phyloP scores from a whole-genome alignment of 2,888 invertebrate species.

The Clostera curtula region DNA sequence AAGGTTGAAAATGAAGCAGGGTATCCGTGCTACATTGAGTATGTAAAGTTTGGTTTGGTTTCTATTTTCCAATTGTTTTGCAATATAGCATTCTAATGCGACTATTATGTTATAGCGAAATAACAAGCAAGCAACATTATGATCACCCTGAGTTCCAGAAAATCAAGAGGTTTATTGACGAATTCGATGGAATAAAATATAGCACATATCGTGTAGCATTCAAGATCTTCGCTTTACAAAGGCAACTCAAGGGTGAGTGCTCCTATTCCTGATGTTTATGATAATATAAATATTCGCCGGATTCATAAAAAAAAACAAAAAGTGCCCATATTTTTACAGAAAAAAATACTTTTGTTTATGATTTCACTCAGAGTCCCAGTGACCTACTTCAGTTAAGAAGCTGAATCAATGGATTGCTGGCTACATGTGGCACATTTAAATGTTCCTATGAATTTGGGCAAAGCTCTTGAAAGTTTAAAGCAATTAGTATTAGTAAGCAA shows the following conservation, averaged over 20 bases:
- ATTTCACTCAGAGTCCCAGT: no score
- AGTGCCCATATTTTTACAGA: no score
- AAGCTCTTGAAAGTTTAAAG: no score
- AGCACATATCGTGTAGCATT: conserved; percentile 84
- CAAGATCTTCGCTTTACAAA: conserved; percentile 71
- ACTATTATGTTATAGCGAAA: conserved; percentile 57
- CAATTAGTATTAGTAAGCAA: no score
- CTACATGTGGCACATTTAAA: no score
- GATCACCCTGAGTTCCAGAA: conserved; percentile 77
- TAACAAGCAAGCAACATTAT: conserved; percentile 66
- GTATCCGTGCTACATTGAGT: conserved; percentile 76
- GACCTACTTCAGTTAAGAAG: no score
- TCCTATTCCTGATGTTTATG: no score
- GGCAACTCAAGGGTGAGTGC: conserved; percentile 75
- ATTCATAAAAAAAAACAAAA: no score
- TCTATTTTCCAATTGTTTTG: conserved; percentile 1
- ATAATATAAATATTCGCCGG: no score
- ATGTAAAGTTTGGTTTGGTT: conserved; percentile 46
- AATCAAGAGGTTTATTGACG: conserved; percentile 73
- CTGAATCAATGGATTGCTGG: no score
- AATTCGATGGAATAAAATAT: conserved; percentile 82
- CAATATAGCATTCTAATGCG: neutral
- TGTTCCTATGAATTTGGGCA: no score
- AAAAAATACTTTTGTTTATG: no score
- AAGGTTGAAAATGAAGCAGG: conserved; percentile 77